Conservation (phyloP, 53 echinoderm and acorn worm genomes). For the Holothuria leucospilota region DNA sequence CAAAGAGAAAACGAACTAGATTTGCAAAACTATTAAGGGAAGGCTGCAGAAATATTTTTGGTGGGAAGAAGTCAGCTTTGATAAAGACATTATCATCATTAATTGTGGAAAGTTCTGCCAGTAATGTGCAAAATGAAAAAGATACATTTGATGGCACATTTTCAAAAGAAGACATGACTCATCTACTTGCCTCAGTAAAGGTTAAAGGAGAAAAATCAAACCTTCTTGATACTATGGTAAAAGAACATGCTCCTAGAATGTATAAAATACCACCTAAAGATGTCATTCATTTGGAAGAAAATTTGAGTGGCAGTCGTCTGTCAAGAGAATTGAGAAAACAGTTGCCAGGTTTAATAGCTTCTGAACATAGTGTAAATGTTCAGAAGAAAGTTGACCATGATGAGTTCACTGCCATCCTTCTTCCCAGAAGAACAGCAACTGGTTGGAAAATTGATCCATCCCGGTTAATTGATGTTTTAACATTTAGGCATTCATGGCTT, state of each 20-base stretch:
- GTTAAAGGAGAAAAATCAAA: too few species aligned
- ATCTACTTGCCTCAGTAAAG: too few species aligned
- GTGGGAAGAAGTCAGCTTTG: conserved; percentile 14
- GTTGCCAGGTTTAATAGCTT: conserved; percentile 20
- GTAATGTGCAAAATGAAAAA: not conserved
- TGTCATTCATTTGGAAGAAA: not conserved
- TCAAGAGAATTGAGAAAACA: not conserved
- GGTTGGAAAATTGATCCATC: conserved; percentile 22
- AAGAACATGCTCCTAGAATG: not conserved
- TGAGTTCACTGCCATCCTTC: not conserved
- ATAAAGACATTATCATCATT: not conserved
- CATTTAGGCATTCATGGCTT: conserved; percentile 19
- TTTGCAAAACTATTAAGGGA: not conserved
- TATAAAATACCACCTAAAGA: too few species aligned
- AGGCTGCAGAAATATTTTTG: conserved; percentile 10
- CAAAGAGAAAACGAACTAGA: not conserved
- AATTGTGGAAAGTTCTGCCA: not conserved
- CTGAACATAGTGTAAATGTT: not conserved
- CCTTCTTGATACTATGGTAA: too few species aligned
- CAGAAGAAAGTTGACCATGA: conserved; percentile 9
- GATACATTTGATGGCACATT: conserved; percentile 25
- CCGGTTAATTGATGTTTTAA: not conserved
- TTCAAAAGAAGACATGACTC: not conserved
- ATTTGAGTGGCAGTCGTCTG: not conserved
- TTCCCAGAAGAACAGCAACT: not conserved